Evolutionary conservation across 2,113 vertebrate genomes (phyloP).

Genomic region (Apodemus speciosus): DNA sequence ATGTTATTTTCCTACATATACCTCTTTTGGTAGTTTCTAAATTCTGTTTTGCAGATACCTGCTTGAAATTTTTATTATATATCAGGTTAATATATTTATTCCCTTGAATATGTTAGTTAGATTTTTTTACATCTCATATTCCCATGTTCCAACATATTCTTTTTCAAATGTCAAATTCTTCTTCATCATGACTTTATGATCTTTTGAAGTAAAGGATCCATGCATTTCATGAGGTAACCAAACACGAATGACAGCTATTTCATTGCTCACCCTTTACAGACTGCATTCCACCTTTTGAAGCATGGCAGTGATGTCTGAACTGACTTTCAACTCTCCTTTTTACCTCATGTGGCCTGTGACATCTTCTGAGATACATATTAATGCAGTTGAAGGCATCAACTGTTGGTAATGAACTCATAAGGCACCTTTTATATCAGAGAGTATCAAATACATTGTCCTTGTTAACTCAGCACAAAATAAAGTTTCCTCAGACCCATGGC

Average conservation of each 20-base stretch:
- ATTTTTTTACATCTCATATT: neutral
- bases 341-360: neutral
- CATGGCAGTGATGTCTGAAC: neutral
- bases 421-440: neutral
- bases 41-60: neutral
- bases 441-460: neutral
- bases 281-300: neutral
- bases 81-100: neutral
- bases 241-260: neutral
- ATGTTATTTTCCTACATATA: neutral
- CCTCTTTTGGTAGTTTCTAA: neutral
- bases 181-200: conserved; percentile 11
- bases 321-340: neutral
- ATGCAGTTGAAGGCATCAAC: neutral
- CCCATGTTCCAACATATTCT: neutral
- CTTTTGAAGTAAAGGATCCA: neutral
- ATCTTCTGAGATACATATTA: neutral
- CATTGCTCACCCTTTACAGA: neutral
- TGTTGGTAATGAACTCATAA: neutral
- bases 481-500: neutral
- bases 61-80: neutral
- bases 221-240: neutral
- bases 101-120: conserved; percentile 8
- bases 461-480: neutral
- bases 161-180: conserved; percentile 21